Base-by-base conservation (phyloP, 2,113 vertebrate species). In the Sinocyclocheilus anophthalmus region DNA sequence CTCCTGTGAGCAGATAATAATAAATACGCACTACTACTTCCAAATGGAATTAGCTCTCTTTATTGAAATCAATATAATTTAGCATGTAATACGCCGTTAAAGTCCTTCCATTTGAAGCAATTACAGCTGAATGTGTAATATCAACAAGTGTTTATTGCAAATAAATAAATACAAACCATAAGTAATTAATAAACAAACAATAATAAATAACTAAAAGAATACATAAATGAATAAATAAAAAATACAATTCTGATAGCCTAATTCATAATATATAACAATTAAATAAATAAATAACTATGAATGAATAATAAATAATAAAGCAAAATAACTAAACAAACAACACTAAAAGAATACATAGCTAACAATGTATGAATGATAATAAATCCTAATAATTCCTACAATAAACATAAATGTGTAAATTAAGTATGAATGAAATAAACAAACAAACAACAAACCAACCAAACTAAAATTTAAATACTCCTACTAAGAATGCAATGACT, bases 1-100 rank as follows among this genome's bases (percentile, higher is more conserved):
- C 98, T 90, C 98, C 98, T 99, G 93, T 81, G 73, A 69, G n/a
- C 18, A 45, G 22, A 75, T 30, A 24, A 3, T 22, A 1, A 14
- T 48, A 5, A 37, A 11, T 20, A 39, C 22, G 18, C 18, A 70
- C 1, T 14, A n/a, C n/a, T n/a, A n/a, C n/a, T n/a, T n/a, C 14
- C 5, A 76, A 76, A 24, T 14, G 4, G 20, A 42, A 24, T 13
- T 3, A 16, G n/a, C 45, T 75, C 9, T 2, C 11, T 39, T 75
- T 13, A 45, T n/a, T 45, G n/a, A n/a, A n/a, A 12, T 33, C 13
- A 30, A 4, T 37, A 37, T 18, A 10, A 37, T 20, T 37, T 70
- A 69, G 26, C n/a, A 69, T 18, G 13, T 33, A 70, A 72, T 59
- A 59, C 24, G 5, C 7, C 2, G 4, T 10, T 9, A 10, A 45